Percentiles rank a stretch among this genome's conserved stretches.
Conservation (phyloP, 1,140 invertebrate genomes). For the Caenorhabditis latens region DNA sequence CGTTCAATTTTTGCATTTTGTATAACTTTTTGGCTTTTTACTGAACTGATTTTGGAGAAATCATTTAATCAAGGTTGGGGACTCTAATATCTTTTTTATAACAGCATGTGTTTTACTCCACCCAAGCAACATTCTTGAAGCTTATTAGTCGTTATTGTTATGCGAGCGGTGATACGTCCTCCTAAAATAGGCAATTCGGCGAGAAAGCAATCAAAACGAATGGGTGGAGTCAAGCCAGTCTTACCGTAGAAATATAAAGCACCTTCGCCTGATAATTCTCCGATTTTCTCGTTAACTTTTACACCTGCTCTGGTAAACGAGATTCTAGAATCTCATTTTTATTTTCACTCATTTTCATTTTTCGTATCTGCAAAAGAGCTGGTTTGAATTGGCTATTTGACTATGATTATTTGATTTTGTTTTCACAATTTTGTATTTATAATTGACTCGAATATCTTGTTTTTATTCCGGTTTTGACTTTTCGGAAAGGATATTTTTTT, state of each 20-base stretch:
- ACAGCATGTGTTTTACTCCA: neutral
- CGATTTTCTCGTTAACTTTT: slow-evolving; percentile 14
- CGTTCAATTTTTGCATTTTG: neutral
- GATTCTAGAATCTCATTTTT: neutral
- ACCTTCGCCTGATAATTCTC: neutral
- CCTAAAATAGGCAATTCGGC: neutral
- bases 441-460: slow-evolving; percentile 11
- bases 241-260: slow-evolving; percentile 9
- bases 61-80: too few relatives aligned
- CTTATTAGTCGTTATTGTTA: slow-evolving; percentile 7
- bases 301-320: slow-evolving; percentile 2
- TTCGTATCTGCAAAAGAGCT: slow-evolving; percentile 8
- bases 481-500: neutral
- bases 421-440: neutral
- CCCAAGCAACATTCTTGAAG: neutral
- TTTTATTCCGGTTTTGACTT: neutral
- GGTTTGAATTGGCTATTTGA: neutral
- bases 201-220: neutral
- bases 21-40: neutral
- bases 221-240: neutral
- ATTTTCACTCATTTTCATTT: neutral
- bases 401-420: slow-evolving; percentile 19
- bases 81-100: too few relatives aligned
- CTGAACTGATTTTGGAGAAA: too few relatives aligned
- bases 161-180: neutral